Evolutionary conservation across 2,888 invertebrate genomes (phyloP), one percentile per base, ranked within the genome.

Genomic region (Blera fallax): DNA sequence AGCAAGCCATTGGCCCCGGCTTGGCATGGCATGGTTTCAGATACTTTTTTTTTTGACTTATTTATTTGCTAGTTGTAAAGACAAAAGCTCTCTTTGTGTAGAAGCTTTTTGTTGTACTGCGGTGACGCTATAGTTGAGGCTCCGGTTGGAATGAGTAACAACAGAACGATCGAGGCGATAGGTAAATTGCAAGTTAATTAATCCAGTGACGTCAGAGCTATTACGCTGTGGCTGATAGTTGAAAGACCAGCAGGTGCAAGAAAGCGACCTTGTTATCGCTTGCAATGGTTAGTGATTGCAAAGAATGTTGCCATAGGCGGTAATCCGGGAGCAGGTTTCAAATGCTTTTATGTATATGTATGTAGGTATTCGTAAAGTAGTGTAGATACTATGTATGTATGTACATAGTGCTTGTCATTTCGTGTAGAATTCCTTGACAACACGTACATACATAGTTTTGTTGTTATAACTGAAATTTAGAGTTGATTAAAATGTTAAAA

Each of bases 1-100:
- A 70, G 54, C 52, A 56, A 81, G 80, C 76, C 76, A 77, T 77
- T 85, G 74, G 62, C 64, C 74, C 48, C 81, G 74, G 62, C 64
- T 69, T 40, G 27, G 21, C 65, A 58, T 76, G 64, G 29, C 60
- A 60, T 52, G 70, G 65, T 54, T 80, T 54, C 8, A 79, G 69
- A 80, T 60, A 62, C 65, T 24, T 67, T 67, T 72, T 70, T 45
- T 24, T 52, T 67, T 14, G 18, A 21, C 21, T 62, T 64, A n/a
- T 21, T 10, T 60, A 65, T 45, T 70, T 34, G 60, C 58, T 60
- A 21, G 72, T 54, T 34, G 43, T 37, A 56, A 62, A 70, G 52
- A 72, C 72, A 72, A 81, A 81, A 80, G 80, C 85, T 85, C 48
- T 1, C 62, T 56, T 69, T 54, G 37, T 76, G 11, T 4, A 2